Conservation (phyloP, 1,140 invertebrate genomes). For the Lordiphosa stackelbergi region DNA sequence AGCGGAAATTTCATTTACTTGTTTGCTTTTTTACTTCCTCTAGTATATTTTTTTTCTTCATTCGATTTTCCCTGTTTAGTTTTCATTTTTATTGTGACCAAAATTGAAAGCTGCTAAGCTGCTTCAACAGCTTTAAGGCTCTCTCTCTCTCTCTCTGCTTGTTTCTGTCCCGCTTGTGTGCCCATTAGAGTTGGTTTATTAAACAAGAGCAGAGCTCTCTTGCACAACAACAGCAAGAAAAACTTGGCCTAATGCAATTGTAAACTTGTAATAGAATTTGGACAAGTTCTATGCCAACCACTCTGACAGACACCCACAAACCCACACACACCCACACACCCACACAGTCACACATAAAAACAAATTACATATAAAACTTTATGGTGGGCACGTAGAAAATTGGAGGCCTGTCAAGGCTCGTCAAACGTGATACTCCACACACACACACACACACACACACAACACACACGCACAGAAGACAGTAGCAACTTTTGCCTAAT, state of each 20-base stretch:
- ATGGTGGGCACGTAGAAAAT: slow-evolving; percentile 70
- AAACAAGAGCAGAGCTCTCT: slow-evolving; percentile 13
- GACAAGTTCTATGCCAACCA: slow-evolving; percentile 48
- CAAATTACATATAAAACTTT: slow-evolving; percentile 68
- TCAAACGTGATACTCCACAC: slow-evolving; percentile 51
- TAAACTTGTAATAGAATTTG: slow-evolving; percentile 71
- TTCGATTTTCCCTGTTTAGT: slow-evolving; percentile 50
- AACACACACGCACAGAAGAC: slow-evolving; percentile 19
- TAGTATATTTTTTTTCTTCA: slow-evolving; percentile 17
- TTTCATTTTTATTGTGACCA: slow-evolving; percentile 32
- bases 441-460: slow-evolving; percentile 2
- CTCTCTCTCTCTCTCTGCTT: slow-evolving; percentile 11
- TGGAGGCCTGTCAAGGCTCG: slow-evolving; percentile 53
- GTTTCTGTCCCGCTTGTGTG: slow-evolving; percentile 27
- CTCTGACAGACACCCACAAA: no score
- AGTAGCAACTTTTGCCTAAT: slow-evolving; percentile 65
- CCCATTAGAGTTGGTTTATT: slow-evolving; percentile 71
- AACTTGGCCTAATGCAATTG: slow-evolving; percentile 56
- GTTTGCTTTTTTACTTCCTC: slow-evolving; percentile 51
- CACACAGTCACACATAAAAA: slow-evolving; percentile 46
- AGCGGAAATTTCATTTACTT: slow-evolving; percentile 73
- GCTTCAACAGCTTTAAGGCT: slow-evolving; percentile 34
- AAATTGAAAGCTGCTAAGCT: slow-evolving; percentile 36
- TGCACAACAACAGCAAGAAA: slow-evolving; percentile 8
- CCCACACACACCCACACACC: not conserved